Base-by-base conservation (phyloP, 2,113 vertebrate species). In the Aegithalos caudatus region DNA sequence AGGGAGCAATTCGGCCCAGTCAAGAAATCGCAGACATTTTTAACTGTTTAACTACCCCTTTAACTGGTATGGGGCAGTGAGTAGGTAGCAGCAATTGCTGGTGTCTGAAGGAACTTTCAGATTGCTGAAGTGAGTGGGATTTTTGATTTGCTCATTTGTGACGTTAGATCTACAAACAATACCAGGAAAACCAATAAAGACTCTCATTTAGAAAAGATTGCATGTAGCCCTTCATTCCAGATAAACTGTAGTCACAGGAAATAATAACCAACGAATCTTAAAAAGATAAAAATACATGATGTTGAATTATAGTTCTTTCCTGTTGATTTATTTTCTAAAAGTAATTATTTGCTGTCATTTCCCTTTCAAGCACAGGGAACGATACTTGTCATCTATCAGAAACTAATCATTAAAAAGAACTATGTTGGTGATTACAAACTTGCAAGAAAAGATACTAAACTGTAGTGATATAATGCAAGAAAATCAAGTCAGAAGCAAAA, bases 41-140 rank as follows among this genome's bases (percentile, higher is more conserved):
- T 85, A 92, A 95, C 86, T 81, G 28, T 89, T 92, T 92, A 66
- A 21, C n/a, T n/a, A n/a, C n/a, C n/a, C n/a, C n/a, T n/a, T n/a
- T n/a, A n/a, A n/a, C n/a, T n/a, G n/a, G n/a, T n/a, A n/a, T n/a
- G 21, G 12, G 10, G 33, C 18, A 77, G n/a, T 22, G 16, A 48
- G 17, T 15, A 69, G 20, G 54, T 12, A 54, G 58, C 29, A 69
- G 66, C 47, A 72, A 53, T 5, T 70, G 10, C 7, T 14, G 33
- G 31, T 38, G 29, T 35, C 44, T 47, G 44, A 91, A 81, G n/a
- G 15, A 6, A 20, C 28, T 17, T 76, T 69, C 56, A 20, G 18
- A 40, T 13, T 45, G 19, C 45, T 79, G 51, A 88, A 76, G 28
- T 62, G 13, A 50, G 4, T 23, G 23, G 4, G 3, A 0, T 4